Percentiles rank a stretch among this genome's conserved stretches.
Evolutionary conservation across 2,113 vertebrate species (phyloP).

Genomic region (Scatophagus argus): DNA sequence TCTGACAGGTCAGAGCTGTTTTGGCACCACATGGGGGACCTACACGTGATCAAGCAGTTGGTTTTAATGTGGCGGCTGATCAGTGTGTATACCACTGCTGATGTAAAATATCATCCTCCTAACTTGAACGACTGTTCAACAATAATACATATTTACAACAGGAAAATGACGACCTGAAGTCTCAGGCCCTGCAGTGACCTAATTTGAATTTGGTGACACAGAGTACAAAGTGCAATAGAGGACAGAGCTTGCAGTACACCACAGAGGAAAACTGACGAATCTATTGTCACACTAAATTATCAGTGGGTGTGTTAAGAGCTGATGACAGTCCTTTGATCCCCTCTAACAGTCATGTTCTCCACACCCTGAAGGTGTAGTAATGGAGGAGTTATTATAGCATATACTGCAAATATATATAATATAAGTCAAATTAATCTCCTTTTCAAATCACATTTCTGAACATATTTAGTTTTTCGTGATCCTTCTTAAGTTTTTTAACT

Average conservation of each 20-base stretch:
- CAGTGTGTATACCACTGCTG: too few species aligned
- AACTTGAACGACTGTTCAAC: background rate
- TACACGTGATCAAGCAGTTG: too few species aligned
- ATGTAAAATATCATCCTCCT: too few species aligned
- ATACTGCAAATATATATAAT: background rate
- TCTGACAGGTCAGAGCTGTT: too few species aligned
- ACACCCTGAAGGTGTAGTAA: background rate
- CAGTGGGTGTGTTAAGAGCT: background rate
- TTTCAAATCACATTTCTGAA: background rate
- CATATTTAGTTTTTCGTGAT: background rate
- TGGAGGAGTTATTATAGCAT: background rate
- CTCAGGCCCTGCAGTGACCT: background rate
- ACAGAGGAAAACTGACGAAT: background rate
- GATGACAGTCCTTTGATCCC: background rate
- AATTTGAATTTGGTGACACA: background rate
- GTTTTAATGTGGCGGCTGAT: too few species aligned
- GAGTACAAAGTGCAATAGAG: background rate
- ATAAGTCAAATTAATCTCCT: background rate
- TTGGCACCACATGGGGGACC: too few species aligned
- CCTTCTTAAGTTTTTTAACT: too few species aligned
- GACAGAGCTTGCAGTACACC: background rate
- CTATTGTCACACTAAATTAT: background rate
- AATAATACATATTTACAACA: background rate
- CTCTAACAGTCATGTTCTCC: background rate
- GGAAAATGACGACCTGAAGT: background rate